These are phyloP conservation scores for Protonemura montana DNA, from an alignment of 2,888 invertebrate genomes.

Conservation along the genomic window DNA sequence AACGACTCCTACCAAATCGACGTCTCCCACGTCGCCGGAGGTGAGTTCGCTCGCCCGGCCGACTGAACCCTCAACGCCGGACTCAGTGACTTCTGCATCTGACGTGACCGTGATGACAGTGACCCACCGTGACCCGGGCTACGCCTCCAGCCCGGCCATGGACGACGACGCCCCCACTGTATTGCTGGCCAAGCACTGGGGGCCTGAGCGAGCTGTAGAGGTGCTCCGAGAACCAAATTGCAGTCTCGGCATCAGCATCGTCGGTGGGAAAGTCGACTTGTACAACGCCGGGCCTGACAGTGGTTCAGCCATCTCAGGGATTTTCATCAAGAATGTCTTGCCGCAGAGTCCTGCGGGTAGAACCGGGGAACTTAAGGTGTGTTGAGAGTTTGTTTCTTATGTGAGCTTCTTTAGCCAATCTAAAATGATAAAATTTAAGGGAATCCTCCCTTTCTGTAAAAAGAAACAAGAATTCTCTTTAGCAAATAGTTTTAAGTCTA, in stretches of 20 bases:
- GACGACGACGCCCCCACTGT: slow-evolving; percentile 37
- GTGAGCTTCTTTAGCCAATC: no score
- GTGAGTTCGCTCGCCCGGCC: not conserved
- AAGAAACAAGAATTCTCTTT: no score
- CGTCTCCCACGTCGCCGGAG: slow-evolving; percentile 35
- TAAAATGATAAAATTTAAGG: no score
- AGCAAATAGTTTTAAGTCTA: no score
- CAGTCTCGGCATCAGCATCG: slow-evolving; percentile 95
- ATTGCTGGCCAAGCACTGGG: slow-evolving; percentile 79
- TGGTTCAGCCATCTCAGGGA: slow-evolving; percentile 83
- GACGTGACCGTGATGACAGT: slow-evolving; percentile 60
- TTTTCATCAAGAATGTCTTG: slow-evolving; percentile 97
- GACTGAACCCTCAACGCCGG: not conserved
- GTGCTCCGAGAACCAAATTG: slow-evolving; percentile 76
- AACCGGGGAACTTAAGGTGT: slow-evolving; percentile 85
- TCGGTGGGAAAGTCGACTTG: slow-evolving; percentile 91
- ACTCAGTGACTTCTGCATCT: not conserved
- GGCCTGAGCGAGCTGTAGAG: slow-evolving; percentile 78
- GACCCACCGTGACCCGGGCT: slow-evolving; percentile 57
- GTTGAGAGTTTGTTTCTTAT: no score
- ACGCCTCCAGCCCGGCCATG: slow-evolving; percentile 52
- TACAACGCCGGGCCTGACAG: slow-evolving; percentile 73
- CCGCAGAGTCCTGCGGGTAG: slow-evolving; percentile 92
- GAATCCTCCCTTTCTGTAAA: no score
- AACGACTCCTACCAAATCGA: not conserved